Percentiles rank a stretch among this genome's conserved stretches.
These are phyloP conservation scores for Drosophila varians DNA, from an alignment of 1,140 invertebrate species.

Conservation along the genomic window DNA sequence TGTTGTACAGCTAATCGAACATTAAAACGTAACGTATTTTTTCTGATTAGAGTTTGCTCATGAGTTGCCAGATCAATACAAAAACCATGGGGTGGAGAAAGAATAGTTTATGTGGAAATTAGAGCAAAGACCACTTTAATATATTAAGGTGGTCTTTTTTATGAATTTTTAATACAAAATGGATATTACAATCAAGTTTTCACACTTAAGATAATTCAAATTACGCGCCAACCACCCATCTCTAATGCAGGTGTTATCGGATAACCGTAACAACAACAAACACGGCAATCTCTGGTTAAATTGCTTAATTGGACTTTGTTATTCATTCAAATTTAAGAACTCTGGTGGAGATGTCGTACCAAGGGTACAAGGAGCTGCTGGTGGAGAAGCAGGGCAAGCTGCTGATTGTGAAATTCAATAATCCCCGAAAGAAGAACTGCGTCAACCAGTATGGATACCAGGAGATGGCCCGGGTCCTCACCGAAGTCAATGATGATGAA, in stretches of 20 bases:
- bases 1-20: slow-evolving; percentile 46
- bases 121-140: too few relatives aligned
- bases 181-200: too few relatives aligned
- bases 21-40: slow-evolving; percentile 12
- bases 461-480: slow-evolving; percentile 53
- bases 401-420: slow-evolving; percentile 88
- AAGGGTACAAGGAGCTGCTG: slow-evolving; percentile 41
- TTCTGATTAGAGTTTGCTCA: too few relatives aligned
- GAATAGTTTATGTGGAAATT: too few relatives aligned
- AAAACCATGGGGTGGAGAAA: neutral
- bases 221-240: neutral
- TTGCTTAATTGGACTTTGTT: slow-evolving; percentile 35
- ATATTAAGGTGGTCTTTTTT: too few relatives aligned
- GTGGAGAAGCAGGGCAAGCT: slow-evolving; percentile 67
- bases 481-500: slow-evolving; percentile 57
- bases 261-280: slow-evolving; percentile 35
- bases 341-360: slow-evolving; percentile 51
- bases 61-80: slow-evolving; percentile 17
- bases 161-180: too few relatives aligned
- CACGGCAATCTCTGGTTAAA: slow-evolving; percentile 13
- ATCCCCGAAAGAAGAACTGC: slow-evolving; percentile 92
- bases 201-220: neutral
- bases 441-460: slow-evolving; percentile 84
- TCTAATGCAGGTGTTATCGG: slow-evolving; percentile 14
- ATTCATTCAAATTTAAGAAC: slow-evolving; percentile 4